Evolutionary conservation across 2,113 vertebrate genomes (phyloP), one percentile per base, ranked within the genome.

Genomic region (Engraulis encrasicolus): DNA sequence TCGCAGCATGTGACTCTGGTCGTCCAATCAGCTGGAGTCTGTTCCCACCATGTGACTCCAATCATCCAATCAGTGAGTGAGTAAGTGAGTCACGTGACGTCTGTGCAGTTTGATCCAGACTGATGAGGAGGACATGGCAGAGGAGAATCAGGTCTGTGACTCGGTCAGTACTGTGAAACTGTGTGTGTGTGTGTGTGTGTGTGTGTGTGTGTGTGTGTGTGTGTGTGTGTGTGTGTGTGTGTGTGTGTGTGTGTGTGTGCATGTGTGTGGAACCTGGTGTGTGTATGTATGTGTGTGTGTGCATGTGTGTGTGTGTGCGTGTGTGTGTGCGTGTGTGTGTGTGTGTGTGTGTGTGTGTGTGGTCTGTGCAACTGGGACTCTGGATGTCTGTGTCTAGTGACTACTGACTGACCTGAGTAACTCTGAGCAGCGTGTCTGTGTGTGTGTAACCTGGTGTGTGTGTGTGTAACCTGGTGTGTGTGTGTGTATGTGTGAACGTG

Each of bases 21-120:
- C n/a, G n/a, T n/a, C n/a, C n/a, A n/a, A n/a, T n/a, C n/a, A n/a
- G n/a, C n/a, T n/a, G n/a, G 23, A 66, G n/a, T 66, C 58, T 27
- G 81, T 81, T 79, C 27, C 50, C 45, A 48, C 23, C 45, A 50
- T 37, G 20, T 74, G 45, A 82, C 27, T 61, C 82, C 54, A 78
- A 54, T 85, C 71, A 19, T 7, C 9, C 52, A 66, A 36, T 27
- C 50, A 20, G 37, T 17, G 50, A 49, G 49, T 31, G 15, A 15
- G 27, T 36, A 74, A 71, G 15, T 20, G 37, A 81, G 0, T 82
- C 19, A 85, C n/a, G n/a, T n/a, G n/a, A n/a, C n/a, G 18, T 81
- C 38, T 54, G 79, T 50, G 7, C 79, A 36, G 36, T 80, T 20
- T 78, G n/a, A 78, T 77, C 50, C 7, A 50, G 71, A 66, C 37